Base-by-base conservation (phyloP, 2,113 vertebrate species). In the Eulemur rufifrons region DNA sequence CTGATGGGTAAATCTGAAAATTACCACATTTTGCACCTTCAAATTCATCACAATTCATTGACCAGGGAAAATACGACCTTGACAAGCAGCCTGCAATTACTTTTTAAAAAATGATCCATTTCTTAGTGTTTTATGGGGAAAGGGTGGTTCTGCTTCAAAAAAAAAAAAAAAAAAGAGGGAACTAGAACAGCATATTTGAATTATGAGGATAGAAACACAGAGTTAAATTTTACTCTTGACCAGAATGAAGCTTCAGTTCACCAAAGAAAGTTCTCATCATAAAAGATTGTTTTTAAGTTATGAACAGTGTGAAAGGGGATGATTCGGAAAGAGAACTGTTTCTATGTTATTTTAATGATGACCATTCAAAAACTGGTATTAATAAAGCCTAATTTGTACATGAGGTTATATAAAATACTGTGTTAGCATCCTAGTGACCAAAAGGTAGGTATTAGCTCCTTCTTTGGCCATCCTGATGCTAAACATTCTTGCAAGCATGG, bases 21-120 rank as follows among this genome's bases (percentile, higher is more conserved):
- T 66, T n/a, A 69, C 50, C 39, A 94, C 56, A 68, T 78, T 96
- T 95, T 95, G 80, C 89, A 93, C 91, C 74, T 97, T 95, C 83
- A 68, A 89, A 92, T 93, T 93, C 82, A 96, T 96, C 94, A 96
- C 45, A 97, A 96, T 91, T 97, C 86, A 96, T 18, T 94, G 76
- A 93, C 45, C 64, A 97, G 80, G 64, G 47, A 89, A 95, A 95
- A 71, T 69, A 86, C 69, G 83, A 97, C 91, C 69, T 96, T 95
- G 78, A 97, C 68, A 85, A 8, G 42, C 4, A 83, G 74, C 69
- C 86, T 92, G 8, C 11, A 92, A 47, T 88, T 95, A 96, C 71
- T 84, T 95, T 89, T 69, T 21, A 74, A 89, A 95, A 85, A 89
- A 88, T 42, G 73, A 97, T 52, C 52, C 47, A 73, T 84, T 94